A percentile compares a stretch with the other conserved stretches of the same genome.
Conservation (phyloP, 92 coral and sea anemone species). For the Porites evermanni region DNA sequence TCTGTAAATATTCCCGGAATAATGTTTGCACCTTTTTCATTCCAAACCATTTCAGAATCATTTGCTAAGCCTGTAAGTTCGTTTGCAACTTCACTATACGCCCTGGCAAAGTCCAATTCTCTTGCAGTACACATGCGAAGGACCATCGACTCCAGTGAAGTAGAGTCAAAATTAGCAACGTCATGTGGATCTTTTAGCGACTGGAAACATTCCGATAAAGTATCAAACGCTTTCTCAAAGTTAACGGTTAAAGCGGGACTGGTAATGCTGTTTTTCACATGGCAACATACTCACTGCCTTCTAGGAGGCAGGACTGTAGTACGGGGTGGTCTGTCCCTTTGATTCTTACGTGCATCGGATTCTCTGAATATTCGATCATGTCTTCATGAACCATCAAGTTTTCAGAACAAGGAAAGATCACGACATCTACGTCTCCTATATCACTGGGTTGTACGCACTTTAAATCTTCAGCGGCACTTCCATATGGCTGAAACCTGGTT, state of each 20-base stretch:
- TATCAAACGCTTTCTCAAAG: not conserved
- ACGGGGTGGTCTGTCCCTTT: conserved; percentile 64
- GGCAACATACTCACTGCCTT: conserved; percentile 52
- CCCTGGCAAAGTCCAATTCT: conserved; percentile 7
- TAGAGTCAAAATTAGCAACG: not conserved
- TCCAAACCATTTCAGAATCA: not conserved
- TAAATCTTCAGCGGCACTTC: conserved; percentile 71
- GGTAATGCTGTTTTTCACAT: not conserved
- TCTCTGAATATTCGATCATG: conserved; percentile 35
- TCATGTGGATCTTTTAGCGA: not conserved
- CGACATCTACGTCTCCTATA: conserved; percentile 69
- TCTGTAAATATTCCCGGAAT: not conserved
- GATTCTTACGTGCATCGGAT: conserved; percentile 59
- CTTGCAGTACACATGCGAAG: not conserved
- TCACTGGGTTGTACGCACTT: conserved; percentile 56
- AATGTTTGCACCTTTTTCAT: not conserved
- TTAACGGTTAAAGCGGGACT: conserved; percentile 19
- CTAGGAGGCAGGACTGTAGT: conserved; percentile 48
- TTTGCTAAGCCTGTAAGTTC: not conserved
- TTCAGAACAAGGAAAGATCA: conserved; percentile 59
- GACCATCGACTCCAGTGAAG: not conserved
- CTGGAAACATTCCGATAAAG: not conserved
- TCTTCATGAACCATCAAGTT: conserved; percentile 22
- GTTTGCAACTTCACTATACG: not conserved
- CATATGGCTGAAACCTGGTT: conserved; percentile 30